Conservation (phyloP, 53 echinoderm and acorn worm species). For the Paracentrotus lividus region DNA sequence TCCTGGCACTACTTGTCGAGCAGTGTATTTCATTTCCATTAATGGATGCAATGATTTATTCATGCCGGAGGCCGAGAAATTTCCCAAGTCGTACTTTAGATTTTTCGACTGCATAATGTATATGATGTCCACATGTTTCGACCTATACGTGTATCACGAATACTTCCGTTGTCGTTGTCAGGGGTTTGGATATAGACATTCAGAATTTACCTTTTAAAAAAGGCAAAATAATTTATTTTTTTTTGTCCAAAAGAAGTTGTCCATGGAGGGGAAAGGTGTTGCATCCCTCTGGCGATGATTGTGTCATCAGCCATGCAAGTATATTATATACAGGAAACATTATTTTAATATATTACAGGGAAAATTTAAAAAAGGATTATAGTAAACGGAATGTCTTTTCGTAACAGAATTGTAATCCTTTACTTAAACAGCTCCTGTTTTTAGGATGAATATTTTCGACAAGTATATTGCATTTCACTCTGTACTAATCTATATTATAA, state of each 20-base stretch:
- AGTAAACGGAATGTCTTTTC: background rate
- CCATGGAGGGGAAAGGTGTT: too few relatives aligned
- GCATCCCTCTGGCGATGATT: too few relatives aligned
- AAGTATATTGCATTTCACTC: too few relatives aligned
- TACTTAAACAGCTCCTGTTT: background rate
- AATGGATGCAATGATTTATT: background rate
- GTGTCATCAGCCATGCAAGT: too few relatives aligned
- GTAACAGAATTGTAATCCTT: background rate
- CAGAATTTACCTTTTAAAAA: too few relatives aligned
- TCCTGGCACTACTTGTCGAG: background rate
- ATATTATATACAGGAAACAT: too few relatives aligned
- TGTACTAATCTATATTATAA: too few relatives aligned
- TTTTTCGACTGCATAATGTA: background rate
- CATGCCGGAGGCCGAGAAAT: background rate
- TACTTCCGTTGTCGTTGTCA: background rate
- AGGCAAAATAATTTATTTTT: too few relatives aligned
- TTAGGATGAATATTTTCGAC: too few relatives aligned
- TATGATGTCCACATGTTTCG: background rate
- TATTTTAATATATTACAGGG: background rate
- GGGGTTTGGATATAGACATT: too few relatives aligned
- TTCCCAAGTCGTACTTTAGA: background rate
- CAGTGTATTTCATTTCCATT: background rate
- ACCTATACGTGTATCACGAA: background rate
- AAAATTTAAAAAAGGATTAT: background rate
- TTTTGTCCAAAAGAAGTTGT: too few relatives aligned